A percentile compares a stretch with the other conserved stretches of the same genome.
phyloP scores from a whole-genome alignment of 2,113 vertebrate species.

The Myrmecophaga tridactyla region DNA sequence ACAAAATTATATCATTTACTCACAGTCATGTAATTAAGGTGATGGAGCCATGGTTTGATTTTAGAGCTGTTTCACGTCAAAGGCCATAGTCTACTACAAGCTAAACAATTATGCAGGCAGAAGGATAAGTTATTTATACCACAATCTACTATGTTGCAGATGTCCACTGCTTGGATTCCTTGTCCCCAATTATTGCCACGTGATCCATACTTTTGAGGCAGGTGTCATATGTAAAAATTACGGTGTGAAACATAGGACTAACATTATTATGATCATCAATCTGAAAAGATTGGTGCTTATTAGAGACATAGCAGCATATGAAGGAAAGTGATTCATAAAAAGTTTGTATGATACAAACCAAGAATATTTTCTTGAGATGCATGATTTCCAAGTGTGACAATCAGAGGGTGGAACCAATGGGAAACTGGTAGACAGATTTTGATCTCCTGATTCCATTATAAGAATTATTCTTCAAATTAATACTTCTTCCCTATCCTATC shows the following conservation, averaged over 20 bases:
- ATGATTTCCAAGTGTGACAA: background rate
- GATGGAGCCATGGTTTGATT: background rate
- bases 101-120: background rate
- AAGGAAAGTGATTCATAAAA: background rate
- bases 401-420: background rate
- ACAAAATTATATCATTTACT: background rate
- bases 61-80: background rate
- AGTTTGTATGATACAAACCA: background rate
- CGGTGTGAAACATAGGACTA: no score
- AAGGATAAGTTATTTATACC: background rate
- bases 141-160: no score
- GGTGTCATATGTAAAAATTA: no score
- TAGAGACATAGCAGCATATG: background rate
- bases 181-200: no score
- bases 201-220: no score
- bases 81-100: background rate
- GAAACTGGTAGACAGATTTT: background rate
- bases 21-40: background rate
- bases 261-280: no score
- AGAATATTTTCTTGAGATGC: background rate
- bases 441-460: background rate
- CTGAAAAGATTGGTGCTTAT: no score
- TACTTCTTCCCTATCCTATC: background rate
- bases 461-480: background rate
- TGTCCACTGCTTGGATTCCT: no score